Evolutionary conservation across 2,113 vertebrate species (phyloP), one percentile per base, ranked within the genome.

Genomic region (Lynx canadensis): DNA sequence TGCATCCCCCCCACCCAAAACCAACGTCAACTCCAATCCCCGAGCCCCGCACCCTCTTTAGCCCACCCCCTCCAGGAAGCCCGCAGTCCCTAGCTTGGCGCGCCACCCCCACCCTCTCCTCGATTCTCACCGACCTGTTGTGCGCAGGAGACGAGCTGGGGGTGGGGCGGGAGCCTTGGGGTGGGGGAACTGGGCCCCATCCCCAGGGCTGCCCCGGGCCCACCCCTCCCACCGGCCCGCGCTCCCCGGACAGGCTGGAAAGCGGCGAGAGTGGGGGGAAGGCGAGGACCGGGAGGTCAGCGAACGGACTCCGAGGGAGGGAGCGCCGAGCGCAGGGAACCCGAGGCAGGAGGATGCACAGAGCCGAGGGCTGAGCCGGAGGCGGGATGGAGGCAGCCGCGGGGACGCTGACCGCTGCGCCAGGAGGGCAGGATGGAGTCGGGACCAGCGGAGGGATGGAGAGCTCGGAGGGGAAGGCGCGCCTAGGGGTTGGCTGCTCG

Each of bases 121-220:
- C 10, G 84, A 45, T 84, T 52, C 84, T 79, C 97, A 97, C 97
- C 89, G 97, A 98, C 97, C 97, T 98, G 97, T 98, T 98, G 98
- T 98, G 98, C 97, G 97, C 98, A 94, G 89, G 79, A 98, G 94
- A 94, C n/a, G 33, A 69, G 89, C 83, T 41, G 94, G 96, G 97
- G 94, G 97, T 96, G 93, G 97, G 97, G 97, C 48, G 79, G 76
- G 95, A 63, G 82, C 71, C 60, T 63, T 1, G 57, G 65, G 73
- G 65, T 57, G 25, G 52, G 92, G 45, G 91, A 66, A 16, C 71
- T 10, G 66, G 89, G 69, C 95, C 96, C 86, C 68, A 33, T 71
- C 73, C 36, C 91, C 69, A 55, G 79, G 57, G 68, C 1, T 1
- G 92, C 73, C 83, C 79, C 87, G 73, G 74, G 65, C 82, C 41